A percentile compares a stretch with the other conserved stretches of the same genome.
These are phyloP conservation scores for Melolontha melolontha DNA, from an alignment of 2,888 invertebrate genomes.

Conservation along the genomic window DNA sequence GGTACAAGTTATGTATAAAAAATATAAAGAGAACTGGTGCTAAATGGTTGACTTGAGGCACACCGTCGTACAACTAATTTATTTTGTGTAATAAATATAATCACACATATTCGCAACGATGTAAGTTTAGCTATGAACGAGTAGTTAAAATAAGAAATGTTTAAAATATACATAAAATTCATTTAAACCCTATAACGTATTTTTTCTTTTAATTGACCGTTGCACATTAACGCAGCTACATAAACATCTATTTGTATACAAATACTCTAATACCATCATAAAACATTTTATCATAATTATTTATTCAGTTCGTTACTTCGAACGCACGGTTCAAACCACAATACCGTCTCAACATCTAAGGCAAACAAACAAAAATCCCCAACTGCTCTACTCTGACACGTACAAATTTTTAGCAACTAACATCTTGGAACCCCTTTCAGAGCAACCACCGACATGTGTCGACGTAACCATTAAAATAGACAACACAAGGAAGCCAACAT, in stretches of 20 bases:
- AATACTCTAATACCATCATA: constrained; percentile 10
- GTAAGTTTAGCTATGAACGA: too few relatives aligned
- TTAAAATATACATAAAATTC: too few relatives aligned
- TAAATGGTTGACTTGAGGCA: too few relatives aligned
- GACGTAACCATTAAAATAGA: constrained; percentile 4
- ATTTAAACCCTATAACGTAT: too few relatives aligned
- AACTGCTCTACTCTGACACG: constrained; percentile 18
- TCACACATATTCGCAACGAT: too few relatives aligned
- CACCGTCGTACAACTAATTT: too few relatives aligned
- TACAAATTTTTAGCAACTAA: constrained; percentile 34
- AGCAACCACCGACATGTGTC: constrained; percentile 22
- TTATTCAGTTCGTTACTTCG: constrained; percentile 15
- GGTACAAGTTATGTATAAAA: too few relatives aligned
- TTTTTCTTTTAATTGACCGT: too few relatives aligned
- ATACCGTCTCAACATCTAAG: constrained; percentile 5
- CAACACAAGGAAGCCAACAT: too few relatives aligned
- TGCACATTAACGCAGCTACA: not conserved
- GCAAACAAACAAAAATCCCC: constrained; percentile 35
- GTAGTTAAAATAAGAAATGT: too few relatives aligned
- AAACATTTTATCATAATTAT: constrained; percentile 29
- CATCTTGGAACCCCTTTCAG: constrained; percentile 21
- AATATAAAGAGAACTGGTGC: too few relatives aligned
- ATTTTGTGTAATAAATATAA: too few relatives aligned
- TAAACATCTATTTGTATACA: not conserved
- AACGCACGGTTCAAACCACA: constrained; percentile 21